These are phyloP conservation scores for Eupithecia inturbata DNA, from an alignment of 2,888 invertebrate genomes.

Conservation along the genomic window DNA sequence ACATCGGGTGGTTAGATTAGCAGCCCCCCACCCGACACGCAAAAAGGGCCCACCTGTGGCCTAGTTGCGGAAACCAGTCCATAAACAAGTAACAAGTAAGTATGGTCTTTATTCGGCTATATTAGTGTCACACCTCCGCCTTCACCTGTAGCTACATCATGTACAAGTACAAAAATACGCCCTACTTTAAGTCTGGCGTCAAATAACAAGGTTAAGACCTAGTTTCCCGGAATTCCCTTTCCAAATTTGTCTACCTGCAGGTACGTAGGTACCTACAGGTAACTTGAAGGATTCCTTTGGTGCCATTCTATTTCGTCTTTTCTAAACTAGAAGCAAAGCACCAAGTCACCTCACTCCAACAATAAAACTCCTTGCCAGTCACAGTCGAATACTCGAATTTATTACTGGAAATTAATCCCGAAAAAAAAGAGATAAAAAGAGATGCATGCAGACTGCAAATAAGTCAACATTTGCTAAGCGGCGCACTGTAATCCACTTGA, in stretches of 20 bases:
- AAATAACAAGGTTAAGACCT: too few relatives aligned
- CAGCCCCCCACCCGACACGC: too few relatives aligned
- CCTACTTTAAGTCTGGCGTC: too few relatives aligned
- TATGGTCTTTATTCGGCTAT: too few relatives aligned
- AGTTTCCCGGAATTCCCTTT: background rate
- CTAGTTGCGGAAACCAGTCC: too few relatives aligned
- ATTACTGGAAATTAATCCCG: slow-evolving; percentile 2
- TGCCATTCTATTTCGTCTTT: background rate
- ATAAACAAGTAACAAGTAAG: too few relatives aligned
- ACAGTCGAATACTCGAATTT: background rate
- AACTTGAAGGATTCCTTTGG: background rate
- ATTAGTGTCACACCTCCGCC: too few relatives aligned
- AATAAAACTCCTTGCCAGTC: background rate
- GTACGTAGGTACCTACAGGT: too few relatives aligned
- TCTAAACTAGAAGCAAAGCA: background rate
- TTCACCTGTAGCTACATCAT: too few relatives aligned
- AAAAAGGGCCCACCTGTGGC: too few relatives aligned
- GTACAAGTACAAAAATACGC: too few relatives aligned
- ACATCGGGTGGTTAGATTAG: too few relatives aligned
- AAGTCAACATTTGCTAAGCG: background rate
- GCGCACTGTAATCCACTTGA: background rate
- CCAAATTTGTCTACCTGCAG: background rate
- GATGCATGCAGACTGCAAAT: background rate
- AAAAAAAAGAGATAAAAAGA: background rate
- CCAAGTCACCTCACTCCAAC: background rate